A percentile compares a stretch with the other conserved stretches of the same genome.
Evolutionary conservation across 1,140 invertebrate species (phyloP).

Genomic region (Heterodera carotae): DNA sequence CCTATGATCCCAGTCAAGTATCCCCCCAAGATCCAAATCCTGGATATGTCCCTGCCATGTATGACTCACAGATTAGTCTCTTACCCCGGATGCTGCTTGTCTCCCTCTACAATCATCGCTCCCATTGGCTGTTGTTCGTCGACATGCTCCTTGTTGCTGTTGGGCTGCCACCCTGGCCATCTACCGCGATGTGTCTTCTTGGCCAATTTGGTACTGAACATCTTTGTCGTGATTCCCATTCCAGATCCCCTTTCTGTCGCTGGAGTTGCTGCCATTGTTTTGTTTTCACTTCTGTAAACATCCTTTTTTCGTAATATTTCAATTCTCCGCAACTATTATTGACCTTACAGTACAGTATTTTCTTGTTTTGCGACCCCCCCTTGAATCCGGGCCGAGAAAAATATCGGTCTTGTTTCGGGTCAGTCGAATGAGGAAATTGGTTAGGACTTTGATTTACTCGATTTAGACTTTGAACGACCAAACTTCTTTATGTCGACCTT

Average conservation of each 20-base stretch:
- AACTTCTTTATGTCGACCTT: too few relatives aligned
- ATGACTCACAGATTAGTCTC: background rate
- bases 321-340: too few relatives aligned
- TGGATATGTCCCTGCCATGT: too few relatives aligned
- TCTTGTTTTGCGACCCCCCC: too few relatives aligned
- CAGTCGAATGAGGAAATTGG: background rate
- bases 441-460: background rate
- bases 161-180: background rate
- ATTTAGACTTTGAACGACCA: too few relatives aligned
- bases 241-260: background rate
- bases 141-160: too few relatives aligned
- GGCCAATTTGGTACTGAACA: constrained; percentile 17
- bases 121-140: too few relatives aligned
- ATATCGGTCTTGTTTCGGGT: constrained; percentile 4
- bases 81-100: background rate
- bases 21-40: too few relatives aligned
- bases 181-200: constrained; percentile 11
- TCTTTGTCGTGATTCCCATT: constrained; percentile 9
- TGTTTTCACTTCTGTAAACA: too few relatives aligned
- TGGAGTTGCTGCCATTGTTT: background rate
- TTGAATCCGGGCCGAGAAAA: too few relatives aligned
- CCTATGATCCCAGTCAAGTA: background rate
- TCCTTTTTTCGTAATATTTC: too few relatives aligned
- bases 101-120: background rate
- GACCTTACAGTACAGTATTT: too few relatives aligned